Evolutionary conservation across 2,113 vertebrate genomes (phyloP).

Genomic region (Tupaia tana): DNA sequence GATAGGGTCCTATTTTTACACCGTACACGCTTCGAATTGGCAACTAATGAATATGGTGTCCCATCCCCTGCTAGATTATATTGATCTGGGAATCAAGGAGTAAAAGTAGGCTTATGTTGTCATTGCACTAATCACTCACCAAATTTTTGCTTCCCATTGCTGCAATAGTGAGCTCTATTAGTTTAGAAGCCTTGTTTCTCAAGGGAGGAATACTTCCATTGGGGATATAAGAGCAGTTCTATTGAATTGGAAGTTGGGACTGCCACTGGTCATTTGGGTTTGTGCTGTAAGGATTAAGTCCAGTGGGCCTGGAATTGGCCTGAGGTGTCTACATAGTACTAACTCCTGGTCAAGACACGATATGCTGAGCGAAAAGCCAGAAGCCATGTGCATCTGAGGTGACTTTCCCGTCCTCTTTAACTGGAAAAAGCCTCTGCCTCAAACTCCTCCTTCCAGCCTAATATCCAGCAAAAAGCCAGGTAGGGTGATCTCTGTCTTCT

Average conservation of each 20-base stretch:
- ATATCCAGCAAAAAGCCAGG: no score
- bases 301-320: background rate
- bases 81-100: background rate
- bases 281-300: background rate
- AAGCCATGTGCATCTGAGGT: no score
- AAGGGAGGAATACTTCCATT: background rate
- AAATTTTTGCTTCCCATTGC: background rate
- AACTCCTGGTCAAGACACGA: background rate
- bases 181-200: conserved; percentile 1
- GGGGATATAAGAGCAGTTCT: background rate
- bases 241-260: background rate
- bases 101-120: background rate
- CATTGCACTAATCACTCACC: background rate
- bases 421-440: no score
- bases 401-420: no score
- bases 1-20: background rate
- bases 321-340: background rate
- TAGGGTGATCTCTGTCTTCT: no score
- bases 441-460: no score
- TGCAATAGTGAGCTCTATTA: background rate
- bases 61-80: background rate
- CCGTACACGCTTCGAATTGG: background rate
- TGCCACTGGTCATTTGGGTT: background rate
- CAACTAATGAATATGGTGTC: background rate
- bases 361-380: no score